Evolutionary conservation across 2,888 invertebrate species (phyloP).

Genomic region (Parasteatoda lunata): DNA sequence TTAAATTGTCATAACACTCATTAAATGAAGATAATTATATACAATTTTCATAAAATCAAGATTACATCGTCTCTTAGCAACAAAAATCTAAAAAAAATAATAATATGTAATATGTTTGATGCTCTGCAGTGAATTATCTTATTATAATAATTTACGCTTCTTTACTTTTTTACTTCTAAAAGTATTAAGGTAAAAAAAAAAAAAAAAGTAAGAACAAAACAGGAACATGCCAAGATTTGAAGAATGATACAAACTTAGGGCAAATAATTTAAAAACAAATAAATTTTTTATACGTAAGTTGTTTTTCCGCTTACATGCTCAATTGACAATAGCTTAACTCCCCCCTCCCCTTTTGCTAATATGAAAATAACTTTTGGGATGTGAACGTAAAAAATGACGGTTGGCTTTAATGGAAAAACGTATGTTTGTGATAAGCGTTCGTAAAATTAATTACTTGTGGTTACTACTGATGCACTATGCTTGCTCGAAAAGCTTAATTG

Average conservation of each 20-base stretch:
- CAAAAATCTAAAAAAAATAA: no score
- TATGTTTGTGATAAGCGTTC: constrained; percentile 45
- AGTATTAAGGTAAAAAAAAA: no score
- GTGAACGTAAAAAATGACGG: constrained; percentile 18
- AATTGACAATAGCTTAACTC: neutral
- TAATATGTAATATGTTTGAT: no score
- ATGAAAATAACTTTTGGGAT: constrained; percentile 2
- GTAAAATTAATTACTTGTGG: constrained; percentile 50
- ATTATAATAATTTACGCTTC: no score
- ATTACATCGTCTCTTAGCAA: no score
- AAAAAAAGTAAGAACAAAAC: no score
- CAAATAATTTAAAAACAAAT: constrained; percentile 35
- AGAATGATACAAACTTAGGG: constrained; percentile 26
- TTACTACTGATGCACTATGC: constrained; percentile 22
- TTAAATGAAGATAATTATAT: no score
- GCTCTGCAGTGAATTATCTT: no score
- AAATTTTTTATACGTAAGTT: constrained; percentile 13
- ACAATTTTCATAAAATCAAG: no score
- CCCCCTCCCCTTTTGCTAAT: neutral
- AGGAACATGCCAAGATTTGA: constrained; percentile 11
- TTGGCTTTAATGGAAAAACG: constrained; percentile 47
- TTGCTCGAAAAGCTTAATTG: constrained; percentile 30
- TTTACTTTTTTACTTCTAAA: no score
- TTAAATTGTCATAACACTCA: no score
- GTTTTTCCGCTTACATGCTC: neutral